Percentiles rank a stretch among this genome's conserved stretches.
phyloP scores from a whole-genome alignment of 2,797 vertebrate species.

The Danionella dracula region DNA sequence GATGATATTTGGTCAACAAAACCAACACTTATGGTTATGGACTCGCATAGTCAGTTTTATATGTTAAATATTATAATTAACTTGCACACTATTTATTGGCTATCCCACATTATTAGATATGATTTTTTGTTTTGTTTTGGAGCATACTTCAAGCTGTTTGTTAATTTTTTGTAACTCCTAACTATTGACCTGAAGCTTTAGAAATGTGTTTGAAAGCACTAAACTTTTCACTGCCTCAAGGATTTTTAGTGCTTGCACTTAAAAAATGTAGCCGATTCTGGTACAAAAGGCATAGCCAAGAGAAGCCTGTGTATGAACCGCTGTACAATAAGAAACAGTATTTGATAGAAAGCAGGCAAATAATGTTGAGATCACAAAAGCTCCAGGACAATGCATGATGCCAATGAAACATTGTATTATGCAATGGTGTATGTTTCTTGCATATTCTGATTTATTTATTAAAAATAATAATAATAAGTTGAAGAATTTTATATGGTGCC shows the following conservation, averaged over 20 bases:
- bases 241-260: constrained; percentile 13
- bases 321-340: too few relatives aligned
- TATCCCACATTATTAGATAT: neutral
- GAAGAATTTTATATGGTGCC: too few relatives aligned
- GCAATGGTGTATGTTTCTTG: too few relatives aligned
- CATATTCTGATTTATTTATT: too few relatives aligned
- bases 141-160: neutral
- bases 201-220: constrained; percentile 6
- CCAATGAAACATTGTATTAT: too few relatives aligned
- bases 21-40: too few relatives aligned
- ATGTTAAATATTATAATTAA: neutral
- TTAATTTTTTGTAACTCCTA: neutral
- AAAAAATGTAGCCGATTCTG: constrained; percentile 8
- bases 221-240: constrained; percentile 2
- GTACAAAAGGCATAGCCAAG: neutral
- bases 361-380: too few relatives aligned
- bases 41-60: too few relatives aligned
- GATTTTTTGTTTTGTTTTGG: neutral
- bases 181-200: constrained; percentile 7
- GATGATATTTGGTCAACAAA: too few relatives aligned
- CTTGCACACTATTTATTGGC: neutral
- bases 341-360: too few relatives aligned
- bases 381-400: too few relatives aligned
- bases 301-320: neutral
- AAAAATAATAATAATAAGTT: too few relatives aligned